Conservation (phyloP, 2,888 invertebrate species). For the Saturnia pavonia region DNA sequence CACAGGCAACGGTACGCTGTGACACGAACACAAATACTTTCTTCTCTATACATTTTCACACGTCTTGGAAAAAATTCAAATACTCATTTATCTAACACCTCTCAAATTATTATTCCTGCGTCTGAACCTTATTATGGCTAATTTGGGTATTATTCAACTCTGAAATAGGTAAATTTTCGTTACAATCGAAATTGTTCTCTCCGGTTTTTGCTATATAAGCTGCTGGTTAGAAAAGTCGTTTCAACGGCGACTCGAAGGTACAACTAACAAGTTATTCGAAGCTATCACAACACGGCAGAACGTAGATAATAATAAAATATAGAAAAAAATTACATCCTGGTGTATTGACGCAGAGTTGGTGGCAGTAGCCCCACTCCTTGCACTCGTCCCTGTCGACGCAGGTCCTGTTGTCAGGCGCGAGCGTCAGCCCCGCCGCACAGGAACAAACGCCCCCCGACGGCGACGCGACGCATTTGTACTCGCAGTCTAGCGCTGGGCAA, state of each 20-base stretch:
- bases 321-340: slow-evolving; percentile 82
- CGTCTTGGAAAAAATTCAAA: neutral
- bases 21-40: neutral
- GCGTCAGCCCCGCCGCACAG: slow-evolving; percentile 91
- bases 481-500: slow-evolving; percentile 93
- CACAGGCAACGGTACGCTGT: slow-evolving; percentile 91
- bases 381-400: slow-evolving; percentile 97
- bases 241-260: neutral
- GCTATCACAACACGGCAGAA: neutral
- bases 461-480: slow-evolving; percentile 95
- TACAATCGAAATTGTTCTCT: no score
- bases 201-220: no score
- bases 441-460: slow-evolving; percentile 94
- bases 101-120: no score
- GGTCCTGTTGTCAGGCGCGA: slow-evolving; percentile 91
- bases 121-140: no score
- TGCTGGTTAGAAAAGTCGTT: neutral
- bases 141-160: no score
- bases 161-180: no score
- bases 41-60: neutral
- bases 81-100: no score
- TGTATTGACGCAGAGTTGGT: slow-evolving; percentile 95
- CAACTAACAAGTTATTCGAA: neutral
- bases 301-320: neutral
- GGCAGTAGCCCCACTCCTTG: slow-evolving; percentile 95